Base-by-base conservation (phyloP, 2,888 invertebrate species). In the Xiphydria camelus region DNA sequence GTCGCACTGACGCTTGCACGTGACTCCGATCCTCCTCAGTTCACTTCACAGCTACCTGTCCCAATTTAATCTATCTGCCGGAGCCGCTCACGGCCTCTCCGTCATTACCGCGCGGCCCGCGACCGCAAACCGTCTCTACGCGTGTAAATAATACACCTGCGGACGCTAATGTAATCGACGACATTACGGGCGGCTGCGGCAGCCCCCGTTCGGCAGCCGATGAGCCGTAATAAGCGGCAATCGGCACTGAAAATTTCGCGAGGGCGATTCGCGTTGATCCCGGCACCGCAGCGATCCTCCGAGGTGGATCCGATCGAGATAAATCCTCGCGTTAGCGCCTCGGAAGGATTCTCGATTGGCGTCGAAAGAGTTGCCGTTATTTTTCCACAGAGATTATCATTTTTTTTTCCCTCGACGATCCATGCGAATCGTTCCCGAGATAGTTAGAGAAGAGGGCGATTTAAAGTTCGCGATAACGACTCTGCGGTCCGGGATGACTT, bases 71-170 rank as follows among this genome's bases (percentile, higher is more conserved):
- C 62, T 59, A 64, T 61, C 52, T 49, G 46, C 51, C 42, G 6
- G 29, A 15, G 29, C 29, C 12, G 29, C 29, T 14, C 12, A 14
- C 15, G 29, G 29, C 29, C 15, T 12, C 29, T 29, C n/a, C n/a
- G n/a, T n/a, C n/a, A n/a, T n/a, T n/a, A n/a, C 37, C 50, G 43
- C 49, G 37, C 37, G 46, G 26, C 38, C 42, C 45, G 38, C 51
- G 55, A 70, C 70, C 68, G 63, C 68, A 69, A 58, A 50, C 45
- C 49, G 47, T 45, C 43, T 65, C 61, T 60, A 53, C 62, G 56
- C 68, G 64, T 66, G 69, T 68, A 68, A 70, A 70, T 68, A 70
- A 64, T 57, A 64, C 60, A 64, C 58, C 58, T 51, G 59, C 53
- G 62, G 58, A 61, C 61, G 52, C 58, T 61, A 66, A 62, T 66